phyloP scores from a whole-genome alignment of 2,113 vertebrate species.

The Odocoileus hemionus region DNA sequence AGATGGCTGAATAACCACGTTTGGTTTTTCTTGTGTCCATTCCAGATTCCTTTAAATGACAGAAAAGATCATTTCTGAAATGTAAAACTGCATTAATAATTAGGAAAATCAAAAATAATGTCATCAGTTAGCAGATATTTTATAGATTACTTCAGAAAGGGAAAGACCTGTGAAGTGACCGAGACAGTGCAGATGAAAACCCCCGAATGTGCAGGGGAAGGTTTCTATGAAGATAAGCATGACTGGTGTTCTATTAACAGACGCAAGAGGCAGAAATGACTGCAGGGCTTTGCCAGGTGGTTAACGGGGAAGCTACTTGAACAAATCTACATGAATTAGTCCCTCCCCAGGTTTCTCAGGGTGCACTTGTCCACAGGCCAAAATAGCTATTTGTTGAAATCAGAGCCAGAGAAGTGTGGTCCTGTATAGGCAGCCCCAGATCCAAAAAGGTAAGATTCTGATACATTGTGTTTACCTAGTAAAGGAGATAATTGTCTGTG shows the following conservation, averaged over 20 bases:
- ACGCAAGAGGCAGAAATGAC: background rate
- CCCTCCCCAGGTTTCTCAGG: background rate
- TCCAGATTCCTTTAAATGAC: background rate
- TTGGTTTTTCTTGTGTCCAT: background rate
- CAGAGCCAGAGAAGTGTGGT: background rate
- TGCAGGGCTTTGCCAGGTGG: rapidly evolving
- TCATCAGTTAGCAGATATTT: background rate
- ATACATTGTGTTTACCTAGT: background rate
- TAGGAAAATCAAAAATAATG: background rate
- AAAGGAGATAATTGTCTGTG: background rate
- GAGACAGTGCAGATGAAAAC: no score
- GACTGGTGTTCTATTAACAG: rapidly evolving
- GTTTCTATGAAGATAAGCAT: rapidly evolving
- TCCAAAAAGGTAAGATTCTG: background rate
- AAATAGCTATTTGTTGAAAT: no score
- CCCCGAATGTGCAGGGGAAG: background rate
- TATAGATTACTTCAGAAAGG: background rate
- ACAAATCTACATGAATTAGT: rapidly evolving
- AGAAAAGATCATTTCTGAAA: background rate
- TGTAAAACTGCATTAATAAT: background rate
- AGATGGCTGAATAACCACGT: background rate
- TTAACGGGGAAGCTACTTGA: background rate
- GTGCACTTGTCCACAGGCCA: background rate
- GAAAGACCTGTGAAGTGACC: background rate
- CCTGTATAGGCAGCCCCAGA: background rate